Base-by-base conservation (phyloP, 2,113 vertebrate genomes). In the Tautogolabrus adspersus region DNA sequence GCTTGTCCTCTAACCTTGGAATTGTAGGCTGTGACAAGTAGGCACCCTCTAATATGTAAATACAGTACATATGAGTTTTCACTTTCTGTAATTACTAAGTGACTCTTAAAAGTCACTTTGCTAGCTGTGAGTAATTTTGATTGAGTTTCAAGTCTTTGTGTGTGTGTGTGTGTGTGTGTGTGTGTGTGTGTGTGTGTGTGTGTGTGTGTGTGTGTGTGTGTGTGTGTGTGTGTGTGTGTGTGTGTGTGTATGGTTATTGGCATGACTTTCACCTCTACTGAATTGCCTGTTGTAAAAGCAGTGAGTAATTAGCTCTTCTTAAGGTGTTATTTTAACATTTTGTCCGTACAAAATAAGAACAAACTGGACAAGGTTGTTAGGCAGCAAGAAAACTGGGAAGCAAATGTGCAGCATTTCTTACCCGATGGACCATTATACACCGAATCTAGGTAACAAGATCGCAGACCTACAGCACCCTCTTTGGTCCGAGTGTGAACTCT, bases 101-200 rank as follows among this genome's bases (percentile, higher is more conserved):
- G n/a, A 23, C 58, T 65, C 23, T 72, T 76, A 38, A 82, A 61
- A 67, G 44, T 78, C 16, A 78, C 81, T 65, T 74, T 77, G 63
- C 13, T 46, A 21, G 44, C 42, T 49, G 6, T 23, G 62, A 61
- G 5, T n/a, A 18, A 44, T 54, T 42, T 54, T 66, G 23, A 57
- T 69, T 42, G 6, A 42, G 26, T 38, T 46, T 58, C 37, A 51
- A 30, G 44, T 46, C 44, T 64, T 42, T n/a, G 47, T 19, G 5
- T 6, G 40, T 10, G 40, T 2, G 16, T 49, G 60, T 68, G 59
- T 72, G n/a, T 66, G 23, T n/a, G 47, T 19, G 5, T 6, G 40
- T 10, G 40, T 2, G 16, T 49, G 60, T 68, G 59, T 72, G n/a
- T 66, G 23, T n/a, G 47, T 19, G 5, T 6, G 40, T 10, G 40